Evolutionary conservation across 2,888 invertebrate genomes (phyloP).

Genomic region (Argyresthia albistria): DNA sequence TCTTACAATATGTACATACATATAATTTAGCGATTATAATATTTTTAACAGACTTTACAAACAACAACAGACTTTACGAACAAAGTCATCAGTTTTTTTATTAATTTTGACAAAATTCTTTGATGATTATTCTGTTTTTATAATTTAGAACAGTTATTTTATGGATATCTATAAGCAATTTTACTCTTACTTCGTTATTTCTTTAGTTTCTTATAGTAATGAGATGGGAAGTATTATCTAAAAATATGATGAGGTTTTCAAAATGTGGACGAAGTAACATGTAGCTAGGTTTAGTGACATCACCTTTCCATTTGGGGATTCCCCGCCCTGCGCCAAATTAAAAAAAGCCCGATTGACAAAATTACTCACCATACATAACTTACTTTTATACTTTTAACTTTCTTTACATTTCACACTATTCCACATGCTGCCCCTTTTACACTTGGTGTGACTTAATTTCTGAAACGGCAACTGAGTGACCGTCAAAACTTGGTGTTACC

Average conservation of each 20-base stretch:
- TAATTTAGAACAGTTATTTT: too few species aligned
- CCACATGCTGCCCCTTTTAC: conserved; percentile 31
- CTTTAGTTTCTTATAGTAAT: too few species aligned
- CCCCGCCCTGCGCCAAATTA: conserved; percentile 68
- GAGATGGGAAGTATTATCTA: background rate
- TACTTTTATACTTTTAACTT: conserved; percentile 25
- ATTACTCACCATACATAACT: conserved; percentile 34
- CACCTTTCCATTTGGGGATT: conserved; percentile 43
- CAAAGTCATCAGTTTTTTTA: background rate
- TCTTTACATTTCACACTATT: conserved; percentile 51
- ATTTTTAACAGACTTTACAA: too few species aligned
- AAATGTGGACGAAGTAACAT: conserved; percentile 46
- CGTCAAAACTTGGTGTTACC: conserved; percentile 26
- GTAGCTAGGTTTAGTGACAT: conserved; percentile 46
- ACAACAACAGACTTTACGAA: too few species aligned
- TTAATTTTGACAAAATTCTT: too few species aligned
- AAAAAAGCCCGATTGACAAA: conserved; percentile 36
- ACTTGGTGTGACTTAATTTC: conserved; percentile 3
- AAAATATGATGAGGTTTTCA: conserved; percentile 27
- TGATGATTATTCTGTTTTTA: too few species aligned
- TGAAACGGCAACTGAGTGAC: conserved; percentile 1
- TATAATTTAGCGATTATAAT: too few species aligned
- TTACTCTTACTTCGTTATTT: too few species aligned
- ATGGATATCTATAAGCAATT: too few species aligned
- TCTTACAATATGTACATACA: background rate